Percentiles rank a stretch among this genome's conserved stretches.
Evolutionary conservation across 2,797 vertebrate genomes (phyloP).

Genomic region (Sphaeramia orbicularis): DNA sequence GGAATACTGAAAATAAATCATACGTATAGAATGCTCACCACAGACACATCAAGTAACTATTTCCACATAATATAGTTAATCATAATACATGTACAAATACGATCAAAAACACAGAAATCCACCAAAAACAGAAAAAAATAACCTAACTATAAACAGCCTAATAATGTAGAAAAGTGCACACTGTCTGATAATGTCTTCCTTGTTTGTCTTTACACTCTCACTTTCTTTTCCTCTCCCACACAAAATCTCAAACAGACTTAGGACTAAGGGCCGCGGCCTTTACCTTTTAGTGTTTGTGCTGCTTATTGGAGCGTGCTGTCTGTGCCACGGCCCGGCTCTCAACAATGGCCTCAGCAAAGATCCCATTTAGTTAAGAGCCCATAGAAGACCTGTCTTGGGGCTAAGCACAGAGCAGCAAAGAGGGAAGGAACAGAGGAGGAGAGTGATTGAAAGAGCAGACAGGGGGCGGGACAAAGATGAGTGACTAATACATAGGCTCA

Average conservation of each 20-base stretch:
- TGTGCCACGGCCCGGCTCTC: constrained; percentile 72
- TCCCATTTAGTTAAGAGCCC: constrained; percentile 83
- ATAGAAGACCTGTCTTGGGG: constrained; percentile 73
- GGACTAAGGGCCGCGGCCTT: constrained; percentile 64
- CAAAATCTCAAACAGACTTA: constrained; percentile 40
- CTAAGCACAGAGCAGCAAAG: constrained; percentile 61
- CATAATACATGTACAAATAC: too few species aligned
- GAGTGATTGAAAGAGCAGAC: constrained; percentile 23
- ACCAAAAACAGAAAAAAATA: constrained; percentile 5
- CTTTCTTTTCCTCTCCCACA: constrained; percentile 8
- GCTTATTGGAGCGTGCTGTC: constrained; percentile 84
- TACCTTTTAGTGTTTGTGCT: constrained; percentile 76
- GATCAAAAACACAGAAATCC: background rate
- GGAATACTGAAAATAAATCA: too few species aligned
- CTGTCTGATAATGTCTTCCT: constrained; percentile 31
- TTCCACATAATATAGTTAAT: too few species aligned
- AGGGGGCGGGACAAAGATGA: constrained; percentile 1
- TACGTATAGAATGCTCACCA: too few species aligned
- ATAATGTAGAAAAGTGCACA: too few species aligned
- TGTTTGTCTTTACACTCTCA: background rate
- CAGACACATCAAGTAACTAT: too few species aligned
- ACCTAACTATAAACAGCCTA: background rate
- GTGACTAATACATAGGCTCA: background rate
- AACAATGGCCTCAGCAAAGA: constrained; percentile 80
- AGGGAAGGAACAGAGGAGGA: constrained; percentile 33